phyloP scores from a whole-genome alignment of 37 sponge, comb jelly and placozoan species.

The Hormiphora californensis region DNA sequence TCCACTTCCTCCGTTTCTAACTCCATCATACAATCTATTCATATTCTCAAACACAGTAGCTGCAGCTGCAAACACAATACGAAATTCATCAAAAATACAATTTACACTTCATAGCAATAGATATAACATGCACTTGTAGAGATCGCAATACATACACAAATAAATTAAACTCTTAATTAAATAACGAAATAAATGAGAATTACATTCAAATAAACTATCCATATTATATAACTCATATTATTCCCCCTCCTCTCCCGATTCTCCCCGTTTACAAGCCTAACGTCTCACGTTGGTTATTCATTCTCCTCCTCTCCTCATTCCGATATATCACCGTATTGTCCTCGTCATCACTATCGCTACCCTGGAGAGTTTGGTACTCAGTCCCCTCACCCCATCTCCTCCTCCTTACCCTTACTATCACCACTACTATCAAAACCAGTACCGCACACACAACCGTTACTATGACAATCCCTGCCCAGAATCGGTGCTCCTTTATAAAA shows the following conservation, averaged over 20 bases:
- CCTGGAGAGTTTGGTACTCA: background rate
- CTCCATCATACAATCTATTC: too few species aligned
- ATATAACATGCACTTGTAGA: background rate
- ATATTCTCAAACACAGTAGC: too few species aligned
- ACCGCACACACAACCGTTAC: too few species aligned
- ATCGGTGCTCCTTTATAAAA: too few species aligned
- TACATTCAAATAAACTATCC: background rate
- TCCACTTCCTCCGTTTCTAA: too few species aligned
- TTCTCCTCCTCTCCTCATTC: background rate
- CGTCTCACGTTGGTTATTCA: background rate
- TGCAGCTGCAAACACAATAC: too few species aligned
- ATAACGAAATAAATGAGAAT: background rate
- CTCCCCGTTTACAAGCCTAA: background rate
- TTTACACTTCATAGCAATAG: too few species aligned
- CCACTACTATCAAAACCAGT: too few species aligned
- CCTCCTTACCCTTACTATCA: too few species aligned
- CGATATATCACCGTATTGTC: background rate
- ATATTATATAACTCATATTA: background rate
- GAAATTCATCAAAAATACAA: slow-evolving; percentile 17
- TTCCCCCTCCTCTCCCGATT: background rate
- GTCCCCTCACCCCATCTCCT: background rate
- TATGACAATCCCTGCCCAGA: too few species aligned
- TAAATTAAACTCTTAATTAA: background rate
- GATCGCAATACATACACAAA: background rate
- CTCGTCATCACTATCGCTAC: background rate